Conservation (phyloP, 2,113 vertebrate genomes). For the Sialia sialis region DNA sequence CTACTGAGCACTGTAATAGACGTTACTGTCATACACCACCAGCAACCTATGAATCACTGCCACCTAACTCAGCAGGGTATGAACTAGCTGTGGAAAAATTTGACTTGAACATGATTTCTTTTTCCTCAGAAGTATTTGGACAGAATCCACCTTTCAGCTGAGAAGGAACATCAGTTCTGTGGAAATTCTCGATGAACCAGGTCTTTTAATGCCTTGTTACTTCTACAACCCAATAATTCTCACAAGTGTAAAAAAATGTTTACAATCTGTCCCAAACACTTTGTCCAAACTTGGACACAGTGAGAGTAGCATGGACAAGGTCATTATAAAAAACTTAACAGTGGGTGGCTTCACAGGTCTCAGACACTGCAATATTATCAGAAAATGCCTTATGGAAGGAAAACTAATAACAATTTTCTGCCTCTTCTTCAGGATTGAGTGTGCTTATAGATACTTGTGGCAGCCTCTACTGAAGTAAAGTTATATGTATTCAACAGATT, state of each 20-base stretch:
- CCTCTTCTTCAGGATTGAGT: not conserved
- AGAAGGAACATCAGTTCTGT: not conserved
- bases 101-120: not conserved
- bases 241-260: not conserved
- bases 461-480: not conserved
- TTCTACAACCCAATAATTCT: not conserved
- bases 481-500: not conserved
- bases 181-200: not conserved
- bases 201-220: not conserved
- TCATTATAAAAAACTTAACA: not conserved
- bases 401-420: not conserved
- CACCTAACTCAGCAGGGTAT: not conserved
- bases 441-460: not conserved
- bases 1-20: not conserved
- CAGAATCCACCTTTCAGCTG: not conserved
- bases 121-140: not conserved
- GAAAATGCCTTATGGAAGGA: not conserved
- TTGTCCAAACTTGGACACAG: not conserved
- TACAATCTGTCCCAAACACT: not conserved
- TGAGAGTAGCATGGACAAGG: not conserved
- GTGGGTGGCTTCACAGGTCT: not conserved
- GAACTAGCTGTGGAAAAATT: not conserved
- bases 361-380: not conserved
- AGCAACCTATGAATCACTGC: not conserved
- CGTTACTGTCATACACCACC: not conserved